These are phyloP conservation scores for Theristus sp. DNA, from an alignment of 2,888 invertebrate species.

Conservation along the genomic window DNA sequence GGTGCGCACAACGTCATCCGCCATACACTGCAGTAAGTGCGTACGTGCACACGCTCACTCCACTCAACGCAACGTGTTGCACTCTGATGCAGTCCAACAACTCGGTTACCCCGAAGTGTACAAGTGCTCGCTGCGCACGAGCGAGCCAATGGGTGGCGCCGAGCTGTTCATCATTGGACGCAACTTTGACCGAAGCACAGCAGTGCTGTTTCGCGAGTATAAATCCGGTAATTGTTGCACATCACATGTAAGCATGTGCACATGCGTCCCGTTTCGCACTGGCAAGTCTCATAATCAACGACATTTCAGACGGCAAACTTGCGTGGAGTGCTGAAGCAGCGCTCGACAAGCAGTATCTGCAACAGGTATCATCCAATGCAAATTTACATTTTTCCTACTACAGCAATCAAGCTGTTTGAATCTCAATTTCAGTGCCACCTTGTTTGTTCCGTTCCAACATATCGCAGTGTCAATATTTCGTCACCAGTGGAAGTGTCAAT, in stretches of 20 bases:
- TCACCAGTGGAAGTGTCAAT: constrained; percentile 26
- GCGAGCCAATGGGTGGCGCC: constrained; percentile 25
- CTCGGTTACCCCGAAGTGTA: constrained; percentile 34
- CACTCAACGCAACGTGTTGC: neutral
- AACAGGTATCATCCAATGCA: constrained; percentile 20
- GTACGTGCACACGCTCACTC: neutral
- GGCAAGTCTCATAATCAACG: too few relatives aligned
- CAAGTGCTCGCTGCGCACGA: constrained; percentile 27
- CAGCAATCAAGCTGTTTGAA: neutral
- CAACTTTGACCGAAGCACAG: constrained; percentile 33
- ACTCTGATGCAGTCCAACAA: constrained; percentile 31
- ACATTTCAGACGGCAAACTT: constrained; percentile 17
- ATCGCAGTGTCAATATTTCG: constrained; percentile 16
- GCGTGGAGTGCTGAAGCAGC: constrained; percentile 32
- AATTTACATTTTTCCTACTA: constrained; percentile 3
- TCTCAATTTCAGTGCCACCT: constrained; percentile 31
- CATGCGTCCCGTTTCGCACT: neutral
- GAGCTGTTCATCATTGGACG: constrained; percentile 35
- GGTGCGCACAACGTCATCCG: constrained; percentile 30
- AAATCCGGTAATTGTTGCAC: constrained; percentile 15
- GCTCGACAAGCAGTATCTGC: constrained; percentile 32
- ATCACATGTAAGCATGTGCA: too few relatives aligned
- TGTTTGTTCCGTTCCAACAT: constrained; percentile 32
- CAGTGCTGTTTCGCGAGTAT: constrained; percentile 30
- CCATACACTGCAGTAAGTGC: constrained; percentile 33